These are phyloP conservation scores for Plectus sambesii DNA, from an alignment of 1,140 invertebrate genomes.

Conservation along the genomic window DNA sequence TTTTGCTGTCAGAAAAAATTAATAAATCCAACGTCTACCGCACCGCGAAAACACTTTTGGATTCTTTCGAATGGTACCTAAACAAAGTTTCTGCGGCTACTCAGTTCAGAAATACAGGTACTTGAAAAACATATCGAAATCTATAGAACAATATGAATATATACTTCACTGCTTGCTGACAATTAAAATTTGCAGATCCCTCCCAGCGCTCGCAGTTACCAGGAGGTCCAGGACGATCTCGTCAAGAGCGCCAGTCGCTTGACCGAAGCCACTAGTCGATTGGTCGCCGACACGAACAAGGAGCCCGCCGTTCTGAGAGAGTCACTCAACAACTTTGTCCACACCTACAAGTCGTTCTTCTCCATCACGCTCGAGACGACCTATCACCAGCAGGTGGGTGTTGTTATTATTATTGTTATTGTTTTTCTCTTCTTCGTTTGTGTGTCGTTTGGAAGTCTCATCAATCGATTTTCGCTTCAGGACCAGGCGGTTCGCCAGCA, in stretches of 20 bases:
- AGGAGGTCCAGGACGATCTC: background rate
- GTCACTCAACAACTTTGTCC: constrained; percentile 62
- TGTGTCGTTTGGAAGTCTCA: constrained; percentile 18
- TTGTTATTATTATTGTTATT: constrained; percentile 42
- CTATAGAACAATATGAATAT: too few relatives aligned
- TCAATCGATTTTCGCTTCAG: too few relatives aligned
- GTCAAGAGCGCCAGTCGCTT: constrained; percentile 70
- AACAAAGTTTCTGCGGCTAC: too few relatives aligned
- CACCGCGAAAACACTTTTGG: too few relatives aligned
- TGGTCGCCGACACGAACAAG: constrained; percentile 60
- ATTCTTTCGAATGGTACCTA: too few relatives aligned
- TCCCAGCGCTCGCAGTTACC: background rate
- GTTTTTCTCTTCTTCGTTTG: constrained; percentile 10
- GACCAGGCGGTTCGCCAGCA: too few relatives aligned
- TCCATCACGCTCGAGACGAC: constrained; percentile 24
- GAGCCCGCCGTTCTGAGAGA: constrained; percentile 61
- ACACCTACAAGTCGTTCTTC: constrained; percentile 31
- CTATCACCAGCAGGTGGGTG: constrained; percentile 50
- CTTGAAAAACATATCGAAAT: too few relatives aligned
- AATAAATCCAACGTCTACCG: too few relatives aligned
- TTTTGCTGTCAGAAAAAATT: too few relatives aligned
- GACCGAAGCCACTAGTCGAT: constrained; percentile 67
- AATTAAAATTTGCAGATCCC: background rate
- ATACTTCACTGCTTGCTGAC: too few relatives aligned
- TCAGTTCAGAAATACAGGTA: too few relatives aligned